phyloP scores from a whole-genome alignment of 1,140 invertebrate species.

The Bombus impatiens region DNA sequence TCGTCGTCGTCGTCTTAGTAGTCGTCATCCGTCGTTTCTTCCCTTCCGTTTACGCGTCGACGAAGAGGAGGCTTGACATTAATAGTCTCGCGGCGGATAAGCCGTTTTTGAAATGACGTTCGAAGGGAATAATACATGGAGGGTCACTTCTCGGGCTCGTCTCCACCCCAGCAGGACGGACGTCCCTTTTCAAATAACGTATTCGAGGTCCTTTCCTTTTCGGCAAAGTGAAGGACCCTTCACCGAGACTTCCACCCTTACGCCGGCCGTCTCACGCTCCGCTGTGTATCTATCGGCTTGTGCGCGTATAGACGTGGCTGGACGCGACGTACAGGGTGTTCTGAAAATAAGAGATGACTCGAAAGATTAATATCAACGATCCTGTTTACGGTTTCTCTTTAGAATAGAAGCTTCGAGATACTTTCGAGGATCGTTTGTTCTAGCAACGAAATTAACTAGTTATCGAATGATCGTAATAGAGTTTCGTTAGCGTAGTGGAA shows the following conservation, averaged over 20 bases:
- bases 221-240: slow-evolving; percentile 61
- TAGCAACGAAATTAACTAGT: neutral
- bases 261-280: slow-evolving; percentile 49
- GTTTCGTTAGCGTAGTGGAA: neutral
- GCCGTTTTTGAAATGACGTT: slow-evolving; percentile 71
- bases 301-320: slow-evolving; percentile 15
- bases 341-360: neutral
- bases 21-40: slow-evolving; percentile 40
- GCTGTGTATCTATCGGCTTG: slow-evolving; percentile 26
- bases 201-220: slow-evolving; percentile 70
- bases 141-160: slow-evolving; percentile 67
- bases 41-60: slow-evolving; percentile 64
- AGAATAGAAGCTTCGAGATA: neutral
- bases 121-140: slow-evolving; percentile 73
- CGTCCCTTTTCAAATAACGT: slow-evolving; percentile 65
- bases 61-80: slow-evolving; percentile 64
- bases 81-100: slow-evolving; percentile 69
- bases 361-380: neutral
- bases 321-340: slow-evolving; percentile 14
- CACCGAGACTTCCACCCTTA: slow-evolving; percentile 55
- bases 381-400: neutral
- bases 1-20: neutral
- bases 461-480: neutral
- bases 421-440: neutral
- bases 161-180: slow-evolving; percentile 47